phyloP scores from a whole-genome alignment of 2,888 invertebrate species.

The Rhyacophila evoluta region DNA sequence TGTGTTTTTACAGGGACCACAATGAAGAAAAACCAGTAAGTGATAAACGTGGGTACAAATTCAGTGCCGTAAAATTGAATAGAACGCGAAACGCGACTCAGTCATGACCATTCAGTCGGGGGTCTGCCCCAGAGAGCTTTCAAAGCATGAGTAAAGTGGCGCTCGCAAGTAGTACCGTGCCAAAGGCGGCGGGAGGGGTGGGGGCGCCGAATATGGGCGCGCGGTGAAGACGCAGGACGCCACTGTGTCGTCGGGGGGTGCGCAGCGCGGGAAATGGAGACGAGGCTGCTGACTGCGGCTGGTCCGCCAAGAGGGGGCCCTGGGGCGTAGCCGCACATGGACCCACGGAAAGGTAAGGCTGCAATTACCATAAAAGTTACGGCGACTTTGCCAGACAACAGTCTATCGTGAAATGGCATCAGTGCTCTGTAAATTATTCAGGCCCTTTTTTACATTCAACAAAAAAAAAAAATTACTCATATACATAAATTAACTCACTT shows the following conservation, averaged over 20 bases:
- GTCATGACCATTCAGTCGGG: slow-evolving; percentile 13
- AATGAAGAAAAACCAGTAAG: not conserved
- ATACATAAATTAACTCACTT: too few species aligned
- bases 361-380: too few species aligned
- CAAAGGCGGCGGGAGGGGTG: slow-evolving; percentile 50
- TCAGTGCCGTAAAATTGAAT: not conserved
- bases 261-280: slow-evolving; percentile 48
- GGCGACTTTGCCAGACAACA: too few species aligned
- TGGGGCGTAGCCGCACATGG: slow-evolving; percentile 54
- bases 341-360: slow-evolving; percentile 51
- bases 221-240: slow-evolving; percentile 54
- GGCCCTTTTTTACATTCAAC: too few species aligned
- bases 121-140: not conserved
- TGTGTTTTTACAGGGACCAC: not conserved
- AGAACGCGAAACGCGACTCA: not conserved
- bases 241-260: slow-evolving; percentile 46
- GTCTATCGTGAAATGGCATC: too few species aligned
- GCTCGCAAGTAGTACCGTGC: slow-evolving; percentile 27
- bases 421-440: too few species aligned
- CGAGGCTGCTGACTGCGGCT: slow-evolving; percentile 52
- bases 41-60: not conserved
- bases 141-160: slow-evolving; percentile 32
- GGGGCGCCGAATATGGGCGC: slow-evolving; percentile 55
- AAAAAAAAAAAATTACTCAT: too few species aligned
- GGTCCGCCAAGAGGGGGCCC: slow-evolving; percentile 53